These are phyloP conservation scores for Melanostoma mellinum DNA, from an alignment of 2,888 invertebrate species.

Conservation along the genomic window DNA sequence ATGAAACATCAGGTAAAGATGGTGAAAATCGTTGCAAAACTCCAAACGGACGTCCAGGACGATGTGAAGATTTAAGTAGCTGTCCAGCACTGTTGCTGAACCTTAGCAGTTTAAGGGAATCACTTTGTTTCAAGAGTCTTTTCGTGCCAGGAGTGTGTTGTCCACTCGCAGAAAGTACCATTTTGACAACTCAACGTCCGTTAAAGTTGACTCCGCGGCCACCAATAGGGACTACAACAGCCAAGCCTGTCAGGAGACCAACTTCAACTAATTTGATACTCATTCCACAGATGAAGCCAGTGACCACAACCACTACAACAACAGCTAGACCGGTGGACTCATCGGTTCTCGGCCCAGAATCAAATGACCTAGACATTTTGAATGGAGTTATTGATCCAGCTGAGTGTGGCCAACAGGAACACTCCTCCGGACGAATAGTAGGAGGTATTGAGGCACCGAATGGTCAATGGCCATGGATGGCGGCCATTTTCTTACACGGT, in stretches of 20 bases:
- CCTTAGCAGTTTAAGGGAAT: conserved; percentile 90
- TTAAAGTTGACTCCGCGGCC: conserved; percentile 78
- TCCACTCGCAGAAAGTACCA: conserved; percentile 83
- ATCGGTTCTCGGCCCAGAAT: conserved; percentile 78
- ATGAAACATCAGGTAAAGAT: conserved; percentile 83
- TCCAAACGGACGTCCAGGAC: conserved; percentile 90
- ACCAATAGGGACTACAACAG: conserved; percentile 80
- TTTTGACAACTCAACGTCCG: conserved; percentile 79
- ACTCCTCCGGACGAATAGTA: conserved; percentile 93
- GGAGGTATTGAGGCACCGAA: conserved; percentile 93
- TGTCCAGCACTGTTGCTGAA: conserved; percentile 93
- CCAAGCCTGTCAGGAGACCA: conserved; percentile 78
- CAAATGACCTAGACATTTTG: conserved; percentile 76
- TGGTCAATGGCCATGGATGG: conserved; percentile 98
- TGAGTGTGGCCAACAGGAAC: conserved; percentile 92
- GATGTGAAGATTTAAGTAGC: conserved; percentile 93
- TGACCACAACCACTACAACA: conserved; percentile 83
- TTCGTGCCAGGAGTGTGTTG: conserved; percentile 97
- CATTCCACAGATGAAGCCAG: conserved; percentile 80
- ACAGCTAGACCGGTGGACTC: conserved; percentile 82
- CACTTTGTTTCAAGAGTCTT: conserved; percentile 94
- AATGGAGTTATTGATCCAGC: conserved; percentile 80
- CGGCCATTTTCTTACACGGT: conserved; percentile 94
- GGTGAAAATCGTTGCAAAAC: conserved; percentile 89
- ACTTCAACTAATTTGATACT: conserved; percentile 77